Evolutionary conservation across 2,113 vertebrate species (phyloP), one percentile per base, ranked within the genome.

Genomic region (Mola mola): DNA sequence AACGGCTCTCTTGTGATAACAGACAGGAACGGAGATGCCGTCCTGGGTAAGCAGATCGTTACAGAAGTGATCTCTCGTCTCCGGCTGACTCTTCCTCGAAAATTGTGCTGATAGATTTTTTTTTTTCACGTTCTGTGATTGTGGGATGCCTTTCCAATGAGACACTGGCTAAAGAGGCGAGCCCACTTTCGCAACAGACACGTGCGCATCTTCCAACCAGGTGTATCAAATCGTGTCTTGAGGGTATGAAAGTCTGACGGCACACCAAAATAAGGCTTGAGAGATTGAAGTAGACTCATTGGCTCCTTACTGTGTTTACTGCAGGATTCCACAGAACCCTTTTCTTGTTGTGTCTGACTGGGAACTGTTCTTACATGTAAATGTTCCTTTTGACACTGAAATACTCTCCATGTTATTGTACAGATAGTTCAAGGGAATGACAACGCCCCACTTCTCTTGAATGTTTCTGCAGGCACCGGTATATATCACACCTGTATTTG

Each of bases 1-100:
- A 88, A 73, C n/a, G 92, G 93, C 47, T 95, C 92, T 28, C 71
- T 96, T 9, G 73, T 89, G 55, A 89, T 96, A 16, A 19, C 82
- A 0, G 87, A 90, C 66, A 78, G 80, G 37, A 82, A 52, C 2
- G 87, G 86, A 0, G 66, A 78, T 24, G 34, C 17, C 19, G 57
- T 24, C 36, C 73, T 92, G 0, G 95, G 95, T 96, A 89, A 90
- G 11, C 28, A 19, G 20, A 6, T 8, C 9, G n/a, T 15, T 7
- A 12, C 41, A 48, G 9, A 41, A 2, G 11, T 33, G 41, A 8
- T 25, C 19, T 47, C 11, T 5, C 38, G 16, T 37, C 21, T 34
- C 31, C 5, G 15, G 2, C 21, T 16, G 10, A 26, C 13, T 42
- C 36, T 31, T 21, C 4, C 19, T n/a, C 57, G 6, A 44, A 57